These are phyloP conservation scores for Nyctalus aviator DNA, from an alignment of 2,797 vertebrate genomes.

Conservation along the genomic window DNA sequence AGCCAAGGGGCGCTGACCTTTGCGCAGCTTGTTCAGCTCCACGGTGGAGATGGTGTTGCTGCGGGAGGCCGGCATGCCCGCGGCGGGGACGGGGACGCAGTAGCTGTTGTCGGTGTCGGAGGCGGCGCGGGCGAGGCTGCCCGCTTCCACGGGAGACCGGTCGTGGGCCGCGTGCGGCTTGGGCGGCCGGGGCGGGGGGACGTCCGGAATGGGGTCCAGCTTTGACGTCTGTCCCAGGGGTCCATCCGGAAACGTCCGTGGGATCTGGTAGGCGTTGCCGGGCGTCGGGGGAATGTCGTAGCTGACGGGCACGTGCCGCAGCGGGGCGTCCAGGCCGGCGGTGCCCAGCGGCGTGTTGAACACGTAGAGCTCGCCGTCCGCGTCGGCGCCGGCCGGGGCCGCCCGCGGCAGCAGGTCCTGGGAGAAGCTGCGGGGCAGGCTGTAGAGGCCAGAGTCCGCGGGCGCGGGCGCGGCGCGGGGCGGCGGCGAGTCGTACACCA, in stretches of 20 bases:
- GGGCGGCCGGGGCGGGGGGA: constrained; percentile 96
- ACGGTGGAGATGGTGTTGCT: constrained; percentile 96
- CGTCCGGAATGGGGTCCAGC: constrained; percentile 90
- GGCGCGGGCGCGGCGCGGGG: constrained; percentile 90
- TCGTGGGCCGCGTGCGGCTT: constrained; percentile 92
- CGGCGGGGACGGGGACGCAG: constrained; percentile 90
- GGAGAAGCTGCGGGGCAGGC: constrained; percentile 97
- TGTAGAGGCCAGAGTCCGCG: constrained; percentile 93
- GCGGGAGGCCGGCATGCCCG: constrained; percentile 90
- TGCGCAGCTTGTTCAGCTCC: constrained; percentile 93
- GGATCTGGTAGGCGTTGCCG: constrained; percentile 96
- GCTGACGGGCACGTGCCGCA: constrained; percentile 95
- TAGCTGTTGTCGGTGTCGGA: constrained; percentile 96
- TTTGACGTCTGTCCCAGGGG: constrained; percentile 88
- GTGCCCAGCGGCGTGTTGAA: constrained; percentile 92
- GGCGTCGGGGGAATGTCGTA: constrained; percentile 98
- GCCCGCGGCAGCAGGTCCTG: constrained; percentile 94
- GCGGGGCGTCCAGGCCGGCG: constrained; percentile 91
- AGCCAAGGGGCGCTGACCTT: constrained; percentile 89
- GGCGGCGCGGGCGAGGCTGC: constrained; percentile 90
- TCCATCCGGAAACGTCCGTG: constrained; percentile 92
- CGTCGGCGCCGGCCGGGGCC: constrained; percentile 89
- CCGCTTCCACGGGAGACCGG: constrained; percentile 94
- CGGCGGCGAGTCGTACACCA: constrained; percentile 94
- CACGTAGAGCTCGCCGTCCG: constrained; percentile 93